These are phyloP conservation scores for Sebastes paucispinis DNA, from an alignment of 2,797 vertebrate genomes.

Conservation along the genomic window DNA sequence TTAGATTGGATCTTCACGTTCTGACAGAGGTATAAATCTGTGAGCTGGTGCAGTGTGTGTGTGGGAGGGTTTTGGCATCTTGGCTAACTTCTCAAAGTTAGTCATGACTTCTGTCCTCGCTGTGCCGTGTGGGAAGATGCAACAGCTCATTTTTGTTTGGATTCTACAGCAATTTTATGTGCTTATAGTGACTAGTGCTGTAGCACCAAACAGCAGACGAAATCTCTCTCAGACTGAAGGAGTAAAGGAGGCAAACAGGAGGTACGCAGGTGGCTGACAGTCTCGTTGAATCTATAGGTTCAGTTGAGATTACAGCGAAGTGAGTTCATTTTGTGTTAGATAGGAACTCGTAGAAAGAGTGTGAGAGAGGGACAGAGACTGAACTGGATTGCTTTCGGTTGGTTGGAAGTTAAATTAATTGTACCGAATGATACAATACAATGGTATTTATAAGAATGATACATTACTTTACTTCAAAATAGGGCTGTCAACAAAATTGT, in stretches of 20 bases:
- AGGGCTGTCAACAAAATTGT: background rate
- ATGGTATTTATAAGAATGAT: background rate
- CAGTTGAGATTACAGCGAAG: slow-evolving; percentile 27
- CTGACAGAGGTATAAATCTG: slow-evolving; percentile 23
- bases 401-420: background rate
- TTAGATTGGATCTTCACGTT: slow-evolving; percentile 10
- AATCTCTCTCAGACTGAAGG: slow-evolving; percentile 9
- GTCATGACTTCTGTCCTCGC: slow-evolving; percentile 63
- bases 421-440: background rate
- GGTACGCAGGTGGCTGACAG: slow-evolving; percentile 5
- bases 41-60: slow-evolving; percentile 27
- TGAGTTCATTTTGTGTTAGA: slow-evolving; percentile 14
- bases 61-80: slow-evolving; percentile 58
- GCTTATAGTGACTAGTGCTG: slow-evolving; percentile 1
- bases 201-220: background rate
- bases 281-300: slow-evolving; percentile 11
- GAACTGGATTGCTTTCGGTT: background rate
- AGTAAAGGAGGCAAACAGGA: slow-evolving; percentile 1
- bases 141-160: slow-evolving; percentile 35
- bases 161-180: slow-evolving; percentile 10
- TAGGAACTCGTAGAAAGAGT: background rate
- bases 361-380: background rate
- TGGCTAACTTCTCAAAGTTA: slow-evolving; percentile 62
- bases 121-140: slow-evolving; percentile 59
- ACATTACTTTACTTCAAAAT: background rate